phyloP scores from a whole-genome alignment of 2,888 invertebrate species.

The Actias luna region DNA sequence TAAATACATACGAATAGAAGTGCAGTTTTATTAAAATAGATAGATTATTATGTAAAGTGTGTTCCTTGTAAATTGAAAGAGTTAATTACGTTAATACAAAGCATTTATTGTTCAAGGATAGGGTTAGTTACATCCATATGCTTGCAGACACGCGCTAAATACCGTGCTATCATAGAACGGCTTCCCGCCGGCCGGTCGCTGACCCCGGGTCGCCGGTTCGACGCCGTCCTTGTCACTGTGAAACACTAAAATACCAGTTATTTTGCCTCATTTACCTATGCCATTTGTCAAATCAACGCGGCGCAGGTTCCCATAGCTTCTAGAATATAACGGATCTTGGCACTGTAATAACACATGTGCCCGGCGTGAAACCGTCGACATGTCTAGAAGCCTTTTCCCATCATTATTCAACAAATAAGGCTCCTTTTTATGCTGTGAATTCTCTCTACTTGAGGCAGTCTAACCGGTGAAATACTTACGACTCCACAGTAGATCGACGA shows the following conservation, averaged over 20 bases:
- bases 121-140: conserved; percentile 25
- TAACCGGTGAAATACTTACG: too few relatives aligned
- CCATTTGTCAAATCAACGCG: conserved; percentile 4
- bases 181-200: conserved; percentile 50
- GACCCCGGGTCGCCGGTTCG: conserved; percentile 46
- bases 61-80: not conserved
- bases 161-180: conserved; percentile 27
- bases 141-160: conserved; percentile 39
- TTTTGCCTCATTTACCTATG: not conserved
- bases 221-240: conserved; percentile 43
- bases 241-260: conserved; percentile 19
- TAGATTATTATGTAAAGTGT: too few relatives aligned
- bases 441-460: not conserved
- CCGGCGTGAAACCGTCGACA: conserved; percentile 1
- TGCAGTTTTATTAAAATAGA: too few relatives aligned
- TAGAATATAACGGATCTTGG: not conserved
- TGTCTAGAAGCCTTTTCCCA: not conserved
- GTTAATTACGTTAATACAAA: not conserved
- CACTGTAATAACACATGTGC: not conserved
- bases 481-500: too few relatives aligned
- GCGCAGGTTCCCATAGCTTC: not conserved
- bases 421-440: not conserved
- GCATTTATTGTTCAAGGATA: not conserved
- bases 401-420: not conserved
- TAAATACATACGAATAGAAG: too few relatives aligned